phyloP scores from a whole-genome alignment of 2,113 vertebrate species.

The Catharus fuscescens region DNA sequence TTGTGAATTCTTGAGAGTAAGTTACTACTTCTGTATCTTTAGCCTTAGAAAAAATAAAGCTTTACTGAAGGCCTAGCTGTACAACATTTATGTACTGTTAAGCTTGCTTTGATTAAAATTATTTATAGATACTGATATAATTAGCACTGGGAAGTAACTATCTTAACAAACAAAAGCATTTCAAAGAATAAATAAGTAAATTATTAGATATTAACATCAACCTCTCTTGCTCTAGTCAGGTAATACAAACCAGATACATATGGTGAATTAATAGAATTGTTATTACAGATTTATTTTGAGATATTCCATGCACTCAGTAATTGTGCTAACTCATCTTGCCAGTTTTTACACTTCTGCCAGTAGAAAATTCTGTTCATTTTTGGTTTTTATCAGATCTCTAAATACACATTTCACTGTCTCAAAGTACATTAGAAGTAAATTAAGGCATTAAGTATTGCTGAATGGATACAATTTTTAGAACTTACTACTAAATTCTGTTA shows the following conservation, averaged over 20 bases:
- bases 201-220: background rate
- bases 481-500: background rate
- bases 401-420: conserved; percentile 18
- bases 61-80: background rate
- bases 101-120: background rate
- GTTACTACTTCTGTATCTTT: background rate
- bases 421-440: conserved; percentile 18
- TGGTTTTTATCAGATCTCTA: background rate
- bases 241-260: background rate
- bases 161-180: background rate
- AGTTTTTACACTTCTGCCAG: background rate
- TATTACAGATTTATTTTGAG: background rate
- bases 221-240: background rate
- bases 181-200: background rate
- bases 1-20: background rate
- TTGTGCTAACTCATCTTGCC: background rate
- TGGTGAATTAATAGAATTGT: background rate
- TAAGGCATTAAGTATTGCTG: conserved; percentile 9
- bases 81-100: background rate
- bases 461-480: background rate
- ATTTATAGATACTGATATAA: conserved; percentile 7
- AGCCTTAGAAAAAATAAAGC: background rate
- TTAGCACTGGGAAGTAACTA: background rate
- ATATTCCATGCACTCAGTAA: background rate
- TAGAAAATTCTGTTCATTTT: conserved; percentile 5